Base-by-base conservation (phyloP, 2,888 invertebrate species). In the Dolomedes plantarius region DNA sequence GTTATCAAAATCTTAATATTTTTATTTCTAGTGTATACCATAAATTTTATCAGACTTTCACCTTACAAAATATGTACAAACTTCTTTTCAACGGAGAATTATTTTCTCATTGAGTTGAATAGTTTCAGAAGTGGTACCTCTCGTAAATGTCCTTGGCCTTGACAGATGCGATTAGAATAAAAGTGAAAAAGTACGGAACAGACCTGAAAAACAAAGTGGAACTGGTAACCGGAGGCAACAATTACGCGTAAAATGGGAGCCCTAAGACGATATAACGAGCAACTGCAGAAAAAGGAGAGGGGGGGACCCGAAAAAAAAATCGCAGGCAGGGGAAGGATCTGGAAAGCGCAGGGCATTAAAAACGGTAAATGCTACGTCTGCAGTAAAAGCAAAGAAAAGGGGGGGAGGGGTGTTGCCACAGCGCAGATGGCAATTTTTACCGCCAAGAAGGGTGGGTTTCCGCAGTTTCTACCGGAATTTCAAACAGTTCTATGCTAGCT, bases 351-450 rank as follows among this genome's bases (percentile, higher is more conserved):
- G 36, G 19, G 50, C 31, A 29, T 50, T 72, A 72, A 50, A n/a
- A 29, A 72, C 72, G 19, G 23, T 76, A 76, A 76, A 67, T 46
- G 67, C 76, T 39, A 13, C 46, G 28, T 64, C 64, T 29, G 11
- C 31, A 46, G n/a, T 3, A 16, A n/a, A 50, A 50, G 29, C 36
- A 68, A 31, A 19, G 11, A 16, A 11, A 29, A 29, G 65, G 13
- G 41, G 69, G n/a, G 69, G 2, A 13, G 41, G 69, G 69, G 2
- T 41, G 41, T 16, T 39, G 19, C 23, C 11, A 27, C 27, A 19
- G 28, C 46, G 46, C 16, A 16, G 46, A 46, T 46, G 16, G 46
- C n/a, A 46, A 46, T 46, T 46, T n/a, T 46, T 16, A 46, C 5
- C 16, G 46, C n/a, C 46, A 46, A 36, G 46, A 46, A 36, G 36